phyloP scores from a whole-genome alignment of 2,113 vertebrate genomes.

The Atrichornis clamosus region DNA sequence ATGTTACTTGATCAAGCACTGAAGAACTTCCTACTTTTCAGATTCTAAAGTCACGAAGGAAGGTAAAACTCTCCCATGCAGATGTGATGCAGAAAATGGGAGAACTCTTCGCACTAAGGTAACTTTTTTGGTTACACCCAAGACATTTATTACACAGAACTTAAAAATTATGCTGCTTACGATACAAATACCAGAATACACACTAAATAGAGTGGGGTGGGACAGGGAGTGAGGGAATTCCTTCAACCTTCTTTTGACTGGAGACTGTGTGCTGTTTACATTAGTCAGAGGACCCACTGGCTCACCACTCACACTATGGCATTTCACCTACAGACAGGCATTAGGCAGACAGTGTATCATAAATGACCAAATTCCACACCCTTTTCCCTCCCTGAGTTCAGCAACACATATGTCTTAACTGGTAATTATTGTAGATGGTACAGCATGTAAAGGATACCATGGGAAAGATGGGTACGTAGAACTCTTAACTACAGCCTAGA shows the following conservation, averaged over 20 bases:
- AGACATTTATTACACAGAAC: neutral
- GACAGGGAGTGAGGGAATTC: neutral
- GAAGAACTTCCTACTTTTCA: constrained; percentile 34
- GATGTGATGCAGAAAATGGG: constrained; percentile 98
- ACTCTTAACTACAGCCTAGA: neutral
- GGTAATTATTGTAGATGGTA: neutral
- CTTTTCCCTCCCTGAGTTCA: neutral
- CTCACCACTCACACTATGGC: neutral
- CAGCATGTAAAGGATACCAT: neutral
- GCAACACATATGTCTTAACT: neutral
- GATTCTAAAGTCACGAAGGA: constrained; percentile 90
- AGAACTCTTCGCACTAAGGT: constrained; percentile 93
- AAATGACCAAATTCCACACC: neutral
- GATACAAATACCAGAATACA: neutral
- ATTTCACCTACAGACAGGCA: neutral
- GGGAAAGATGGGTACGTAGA: neutral
- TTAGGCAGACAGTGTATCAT: neutral
- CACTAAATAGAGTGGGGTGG: neutral
- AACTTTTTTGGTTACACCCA: neutral
- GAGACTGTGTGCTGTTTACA: neutral
- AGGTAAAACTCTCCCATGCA: constrained; percentile 89
- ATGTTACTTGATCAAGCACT: neutral
- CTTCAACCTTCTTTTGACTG: neutral
- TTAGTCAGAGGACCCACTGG: neutral
- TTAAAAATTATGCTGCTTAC: neutral